phyloP scores from a whole-genome alignment of 2,888 invertebrate species.

The Lissonota sp. region DNA sequence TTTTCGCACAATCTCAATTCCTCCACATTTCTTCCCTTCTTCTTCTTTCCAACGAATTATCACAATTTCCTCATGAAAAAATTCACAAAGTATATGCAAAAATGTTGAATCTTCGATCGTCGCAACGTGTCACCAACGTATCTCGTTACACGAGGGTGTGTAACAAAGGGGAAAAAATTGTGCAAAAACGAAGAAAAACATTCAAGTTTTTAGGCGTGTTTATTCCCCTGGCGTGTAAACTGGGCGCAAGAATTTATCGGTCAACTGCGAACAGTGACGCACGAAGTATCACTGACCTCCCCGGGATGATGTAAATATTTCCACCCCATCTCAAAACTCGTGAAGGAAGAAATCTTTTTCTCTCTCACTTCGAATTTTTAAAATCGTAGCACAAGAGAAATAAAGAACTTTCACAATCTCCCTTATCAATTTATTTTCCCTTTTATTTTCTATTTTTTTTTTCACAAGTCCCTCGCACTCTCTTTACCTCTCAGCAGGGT shows the following conservation, averaged over 20 bases:
- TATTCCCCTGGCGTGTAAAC: slow-evolving; percentile 12
- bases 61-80: background rate
- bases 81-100: background rate
- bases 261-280: slow-evolving; percentile 50
- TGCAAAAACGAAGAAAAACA: slow-evolving; percentile 5
- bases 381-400: slow-evolving; percentile 1
- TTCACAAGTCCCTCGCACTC: background rate
- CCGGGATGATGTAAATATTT: slow-evolving; percentile 37
- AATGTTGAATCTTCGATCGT: background rate
- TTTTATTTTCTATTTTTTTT: too few relatives aligned
- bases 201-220: slow-evolving; percentile 27
- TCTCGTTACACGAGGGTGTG: background rate
- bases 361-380: background rate
- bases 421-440: background rate
- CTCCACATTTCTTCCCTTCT: too few relatives aligned
- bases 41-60: too few relatives aligned
- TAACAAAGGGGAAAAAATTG: slow-evolving; percentile 22
- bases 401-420: background rate
- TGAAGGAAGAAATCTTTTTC: background rate
- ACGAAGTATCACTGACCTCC: slow-evolving; percentile 59
- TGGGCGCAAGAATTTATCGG: slow-evolving; percentile 32
- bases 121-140: background rate
- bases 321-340: background rate
- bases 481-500: slow-evolving; percentile 74
- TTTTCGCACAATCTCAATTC: background rate